These are phyloP conservation scores for Nomada flava DNA, from an alignment of 2,888 invertebrate genomes.

Conservation along the genomic window DNA sequence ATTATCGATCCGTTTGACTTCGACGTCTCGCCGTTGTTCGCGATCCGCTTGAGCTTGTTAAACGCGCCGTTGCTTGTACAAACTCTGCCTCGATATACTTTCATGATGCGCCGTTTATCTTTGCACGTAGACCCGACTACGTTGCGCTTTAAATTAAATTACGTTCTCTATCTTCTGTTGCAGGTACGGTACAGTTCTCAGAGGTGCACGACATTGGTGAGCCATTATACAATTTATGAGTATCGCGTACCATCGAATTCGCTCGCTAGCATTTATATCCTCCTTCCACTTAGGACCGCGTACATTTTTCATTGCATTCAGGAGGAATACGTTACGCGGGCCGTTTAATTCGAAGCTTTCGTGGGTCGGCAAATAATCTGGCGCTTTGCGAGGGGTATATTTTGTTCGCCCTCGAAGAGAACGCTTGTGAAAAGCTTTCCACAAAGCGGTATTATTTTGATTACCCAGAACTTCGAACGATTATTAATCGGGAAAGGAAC, in stretches of 20 bases:
- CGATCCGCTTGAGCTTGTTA: conserved; percentile 1
- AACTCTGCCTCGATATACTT: background rate
- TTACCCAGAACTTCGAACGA: no score
- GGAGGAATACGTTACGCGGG: background rate
- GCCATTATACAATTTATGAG: conserved; percentile 21
- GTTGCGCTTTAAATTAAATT: no score
- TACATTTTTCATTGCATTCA: background rate
- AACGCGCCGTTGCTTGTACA: background rate
- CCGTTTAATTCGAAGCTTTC: conserved; percentile 32
- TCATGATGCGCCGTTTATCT: no score
- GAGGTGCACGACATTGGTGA: conserved; percentile 19
- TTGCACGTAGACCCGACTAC: no score
- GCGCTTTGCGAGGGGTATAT: background rate
- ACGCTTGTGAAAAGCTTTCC: no score
- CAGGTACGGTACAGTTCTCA: conserved; percentile 47
- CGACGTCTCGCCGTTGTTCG: background rate
- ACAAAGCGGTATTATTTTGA: no score
- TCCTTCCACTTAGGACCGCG: conserved; percentile 10
- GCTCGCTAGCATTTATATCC: conserved; percentile 12
- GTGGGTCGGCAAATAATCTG: conserved; percentile 12
- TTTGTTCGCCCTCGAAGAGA: no score
- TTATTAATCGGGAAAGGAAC: background rate
- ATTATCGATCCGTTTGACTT: conserved; percentile 17
- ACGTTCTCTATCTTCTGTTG: conserved; percentile 18
- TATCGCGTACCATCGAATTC: conserved; percentile 2